Evolutionary conservation across 1,140 invertebrate genomes (phyloP).

Genomic region (Cotesia typhae): DNA sequence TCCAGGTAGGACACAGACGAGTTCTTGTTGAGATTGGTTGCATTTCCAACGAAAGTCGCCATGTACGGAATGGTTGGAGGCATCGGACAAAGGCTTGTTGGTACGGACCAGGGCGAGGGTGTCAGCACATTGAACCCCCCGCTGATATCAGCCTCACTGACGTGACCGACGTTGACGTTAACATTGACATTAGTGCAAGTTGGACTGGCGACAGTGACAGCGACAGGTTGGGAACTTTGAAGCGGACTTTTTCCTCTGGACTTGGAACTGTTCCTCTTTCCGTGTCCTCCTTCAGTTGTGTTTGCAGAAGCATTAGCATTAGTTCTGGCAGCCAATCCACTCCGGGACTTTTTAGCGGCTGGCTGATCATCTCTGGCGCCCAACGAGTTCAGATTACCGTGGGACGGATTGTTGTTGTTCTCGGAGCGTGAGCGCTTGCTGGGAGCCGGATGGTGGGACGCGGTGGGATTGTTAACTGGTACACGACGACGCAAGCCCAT

Average conservation of each 20-base stretch:
- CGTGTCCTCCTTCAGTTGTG: too few species aligned
- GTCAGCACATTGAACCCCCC: constrained; percentile 44
- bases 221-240: constrained; percentile 36
- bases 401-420: constrained; percentile 64
- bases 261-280: constrained; percentile 13
- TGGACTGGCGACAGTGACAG: constrained; percentile 28
- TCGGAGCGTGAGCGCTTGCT: constrained; percentile 61
- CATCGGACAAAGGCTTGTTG: constrained; percentile 54
- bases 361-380: constrained; percentile 53
- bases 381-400: constrained; percentile 63
- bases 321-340: constrained; percentile 27
- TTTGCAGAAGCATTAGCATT: not conserved
- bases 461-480: constrained; percentile 53
- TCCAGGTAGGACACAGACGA: constrained; percentile 65
- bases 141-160: constrained; percentile 26
- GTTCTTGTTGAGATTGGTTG: constrained; percentile 63
- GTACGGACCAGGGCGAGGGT: constrained; percentile 50
- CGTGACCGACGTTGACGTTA: not conserved
- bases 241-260: constrained; percentile 36
- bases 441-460: constrained; percentile 45
- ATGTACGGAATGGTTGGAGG: constrained; percentile 60
- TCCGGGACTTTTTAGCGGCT: constrained; percentile 58
- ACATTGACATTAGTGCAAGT: not conserved
- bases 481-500: constrained; percentile 64
- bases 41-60: constrained; percentile 63